These are phyloP conservation scores for Onthophagus taurus DNA, from an alignment of 1,140 invertebrate species.

Conservation along the genomic window DNA sequence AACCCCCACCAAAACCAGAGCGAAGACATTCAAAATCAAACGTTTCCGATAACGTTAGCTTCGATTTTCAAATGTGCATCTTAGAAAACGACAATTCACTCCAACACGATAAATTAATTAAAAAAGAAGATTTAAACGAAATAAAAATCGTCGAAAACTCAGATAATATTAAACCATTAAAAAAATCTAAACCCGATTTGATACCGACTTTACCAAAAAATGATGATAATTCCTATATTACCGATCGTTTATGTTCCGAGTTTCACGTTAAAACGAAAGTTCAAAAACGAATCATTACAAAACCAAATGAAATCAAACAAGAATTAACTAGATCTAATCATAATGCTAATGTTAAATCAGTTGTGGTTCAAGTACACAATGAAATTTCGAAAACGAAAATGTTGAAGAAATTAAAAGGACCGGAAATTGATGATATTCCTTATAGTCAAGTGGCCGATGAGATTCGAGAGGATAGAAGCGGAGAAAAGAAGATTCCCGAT, in stretches of 20 bases:
- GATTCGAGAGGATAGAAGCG: constrained; percentile 14
- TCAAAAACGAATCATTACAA: constrained; percentile 21
- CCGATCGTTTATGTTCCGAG: constrained; percentile 28
- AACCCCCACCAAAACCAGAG: constrained; percentile 4
- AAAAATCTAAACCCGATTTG: constrained; percentile 29
- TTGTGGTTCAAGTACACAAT: constrained; percentile 26
- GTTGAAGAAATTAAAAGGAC: constrained; percentile 7
- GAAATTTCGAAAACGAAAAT: constrained; percentile 18
- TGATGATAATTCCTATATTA: constrained; percentile 25
- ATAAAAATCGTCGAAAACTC: constrained; percentile 19
- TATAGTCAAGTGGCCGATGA: constrained; percentile 31
- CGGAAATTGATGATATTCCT: constrained; percentile 26
- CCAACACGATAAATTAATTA: background rate
- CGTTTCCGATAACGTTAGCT: constrained; percentile 24
- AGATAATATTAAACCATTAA: constrained; percentile 19
- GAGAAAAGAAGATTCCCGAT: constrained; percentile 12
- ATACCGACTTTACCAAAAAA: constrained; percentile 30
- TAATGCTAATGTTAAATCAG: constrained; percentile 19
- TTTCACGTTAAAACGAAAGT: constrained; percentile 34
- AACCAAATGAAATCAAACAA: constrained; percentile 9
- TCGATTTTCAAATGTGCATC: constrained; percentile 32
- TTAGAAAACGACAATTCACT: constrained; percentile 20
- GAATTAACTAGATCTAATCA: background rate
- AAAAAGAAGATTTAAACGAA: constrained; percentile 11
- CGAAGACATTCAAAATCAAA: constrained; percentile 19